These are phyloP conservation scores for Tragulus kanchil DNA, from an alignment of 2,113 vertebrate species.

Conservation along the genomic window DNA sequence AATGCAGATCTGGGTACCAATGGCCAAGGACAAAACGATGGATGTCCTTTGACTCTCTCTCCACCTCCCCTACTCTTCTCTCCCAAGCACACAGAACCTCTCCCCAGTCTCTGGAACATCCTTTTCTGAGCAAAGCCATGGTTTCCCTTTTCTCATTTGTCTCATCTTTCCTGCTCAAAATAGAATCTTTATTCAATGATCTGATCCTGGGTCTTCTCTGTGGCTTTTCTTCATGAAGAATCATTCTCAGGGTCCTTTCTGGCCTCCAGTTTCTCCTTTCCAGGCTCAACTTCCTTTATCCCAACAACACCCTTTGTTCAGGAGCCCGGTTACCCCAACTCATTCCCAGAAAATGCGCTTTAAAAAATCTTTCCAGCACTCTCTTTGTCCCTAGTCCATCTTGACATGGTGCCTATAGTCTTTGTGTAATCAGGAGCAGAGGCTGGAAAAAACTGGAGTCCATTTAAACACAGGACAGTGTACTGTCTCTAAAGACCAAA, in stretches of 20 bases:
- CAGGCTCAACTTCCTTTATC: neutral
- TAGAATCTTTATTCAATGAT: neutral
- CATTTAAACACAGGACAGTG: neutral
- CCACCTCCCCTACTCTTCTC: neutral
- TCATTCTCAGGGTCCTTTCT: neutral
- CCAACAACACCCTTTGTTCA: neutral
- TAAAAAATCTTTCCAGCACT: neutral
- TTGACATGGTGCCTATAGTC: neutral
- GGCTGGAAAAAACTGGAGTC: neutral
- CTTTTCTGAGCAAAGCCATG: neutral
- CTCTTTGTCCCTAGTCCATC: neutral
- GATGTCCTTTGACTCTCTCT: neutral
- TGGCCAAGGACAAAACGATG: neutral
- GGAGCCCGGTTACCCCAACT: neutral
- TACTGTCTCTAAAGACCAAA: neutral
- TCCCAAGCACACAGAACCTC: neutral
- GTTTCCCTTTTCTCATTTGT: neutral
- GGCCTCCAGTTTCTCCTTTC: neutral
- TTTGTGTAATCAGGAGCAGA: neutral
- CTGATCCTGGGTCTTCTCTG: neutral
- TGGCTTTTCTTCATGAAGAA: neutral
- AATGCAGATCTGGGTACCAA: neutral
- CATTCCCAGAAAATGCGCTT: conserved; percentile 40
- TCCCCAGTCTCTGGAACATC: neutral
- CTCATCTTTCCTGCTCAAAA: neutral